phyloP scores from a whole-genome alignment of 1,140 invertebrate species.

The Aphidius ervi region DNA sequence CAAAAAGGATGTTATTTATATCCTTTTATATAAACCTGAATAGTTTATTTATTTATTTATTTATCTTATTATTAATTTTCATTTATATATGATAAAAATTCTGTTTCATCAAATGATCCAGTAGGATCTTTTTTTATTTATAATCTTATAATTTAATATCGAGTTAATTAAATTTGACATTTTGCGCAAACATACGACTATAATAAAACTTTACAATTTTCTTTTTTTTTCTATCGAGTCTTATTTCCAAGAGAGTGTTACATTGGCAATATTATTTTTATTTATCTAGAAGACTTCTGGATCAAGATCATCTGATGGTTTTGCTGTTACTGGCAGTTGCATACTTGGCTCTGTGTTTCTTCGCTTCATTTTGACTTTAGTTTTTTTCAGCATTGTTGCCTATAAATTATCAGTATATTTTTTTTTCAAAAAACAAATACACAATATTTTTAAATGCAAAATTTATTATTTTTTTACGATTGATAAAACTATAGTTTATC shows the following conservation, averaged over 20 bases:
- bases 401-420: slow-evolving; percentile 55
- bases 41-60: too few species aligned
- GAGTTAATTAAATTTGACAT: background rate
- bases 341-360: slow-evolving; percentile 90
- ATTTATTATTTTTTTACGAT: too few species aligned
- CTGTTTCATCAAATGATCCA: background rate
- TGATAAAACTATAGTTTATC: too few species aligned
- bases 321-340: slow-evolving; percentile 56
- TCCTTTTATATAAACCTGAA: too few species aligned
- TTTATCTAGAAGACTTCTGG: slow-evolving; percentile 24
- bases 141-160: slow-evolving; percentile 3
- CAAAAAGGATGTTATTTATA: too few species aligned
- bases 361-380: slow-evolving; percentile 91
- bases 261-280: background rate
- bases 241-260: background rate
- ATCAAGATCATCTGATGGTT: slow-evolving; percentile 49
- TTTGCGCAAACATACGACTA: background rate
- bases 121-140: background rate
- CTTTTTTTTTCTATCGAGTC: background rate
- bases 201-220: background rate
- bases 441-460: too few species aligned
- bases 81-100: background rate
- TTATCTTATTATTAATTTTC: background rate
- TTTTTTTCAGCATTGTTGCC: slow-evolving; percentile 86
- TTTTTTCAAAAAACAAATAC: background rate